Conservation (phyloP, 2,888 invertebrate genomes). For the Epinotia nisella region DNA sequence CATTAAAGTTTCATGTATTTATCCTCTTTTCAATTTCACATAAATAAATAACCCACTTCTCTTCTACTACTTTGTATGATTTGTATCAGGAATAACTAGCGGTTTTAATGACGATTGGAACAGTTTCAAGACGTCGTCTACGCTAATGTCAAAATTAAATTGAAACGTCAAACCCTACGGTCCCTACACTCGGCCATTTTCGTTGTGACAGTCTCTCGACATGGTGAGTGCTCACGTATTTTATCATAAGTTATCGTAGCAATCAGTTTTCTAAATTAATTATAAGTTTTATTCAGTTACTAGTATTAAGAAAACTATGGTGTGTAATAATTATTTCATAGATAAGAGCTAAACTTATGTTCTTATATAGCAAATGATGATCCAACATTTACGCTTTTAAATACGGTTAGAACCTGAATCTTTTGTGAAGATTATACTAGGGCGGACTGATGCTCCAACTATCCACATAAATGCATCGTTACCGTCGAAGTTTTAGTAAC, state of each 20-base stretch:
- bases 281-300: background rate
- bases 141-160: background rate
- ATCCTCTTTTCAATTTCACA: too few species aligned
- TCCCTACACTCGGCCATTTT: slow-evolving; percentile 67
- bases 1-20: too few species aligned
- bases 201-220: slow-evolving; percentile 70
- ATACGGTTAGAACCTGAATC: slow-evolving; percentile 89
- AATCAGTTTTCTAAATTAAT: slow-evolving; percentile 42
- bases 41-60: too few species aligned
- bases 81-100: background rate
- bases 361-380: slow-evolving; percentile 83
- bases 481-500: background rate
- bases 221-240: slow-evolving; percentile 65
- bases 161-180: slow-evolving; percentile 11
- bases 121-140: background rate
- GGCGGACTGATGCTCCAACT: slow-evolving; percentile 87
- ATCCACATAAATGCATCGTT: background rate
- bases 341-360: slow-evolving; percentile 25
- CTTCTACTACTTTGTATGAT: too few species aligned
- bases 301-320: background rate
- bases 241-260: slow-evolving; percentile 43
- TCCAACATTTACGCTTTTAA: slow-evolving; percentile 78
- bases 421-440: slow-evolving; percentile 89
- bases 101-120: background rate
- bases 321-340: slow-evolving; percentile 15